Conservation (phyloP, 1,140 invertebrate species). For the Macrotrachela quadricornifera region DNA sequence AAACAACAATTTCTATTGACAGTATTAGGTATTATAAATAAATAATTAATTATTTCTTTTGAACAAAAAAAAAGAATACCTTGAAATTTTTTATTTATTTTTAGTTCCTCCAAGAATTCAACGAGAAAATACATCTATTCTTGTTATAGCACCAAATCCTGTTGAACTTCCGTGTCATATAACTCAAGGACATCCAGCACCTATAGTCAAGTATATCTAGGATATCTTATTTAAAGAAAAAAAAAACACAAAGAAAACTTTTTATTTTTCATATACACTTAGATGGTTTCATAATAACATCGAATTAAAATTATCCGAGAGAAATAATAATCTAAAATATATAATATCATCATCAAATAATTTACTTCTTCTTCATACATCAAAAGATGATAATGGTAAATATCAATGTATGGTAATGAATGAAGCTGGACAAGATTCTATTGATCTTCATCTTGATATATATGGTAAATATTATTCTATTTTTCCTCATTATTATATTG, state of each 20-base stretch:
- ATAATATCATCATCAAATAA: not conserved
- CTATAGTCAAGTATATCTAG: too few relatives aligned
- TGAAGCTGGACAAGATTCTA: not conserved
- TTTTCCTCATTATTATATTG: not conserved
- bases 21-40: constrained; percentile 17
- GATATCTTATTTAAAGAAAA: too few relatives aligned
- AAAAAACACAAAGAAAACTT: too few relatives aligned
- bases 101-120: not conserved
- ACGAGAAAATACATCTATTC: not conserved
- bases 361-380: not conserved
- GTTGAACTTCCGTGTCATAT: not conserved
- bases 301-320: not conserved
- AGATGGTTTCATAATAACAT: too few relatives aligned
- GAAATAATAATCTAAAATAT: not conserved
- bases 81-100: not conserved
- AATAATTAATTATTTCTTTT: not conserved
- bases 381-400: not conserved
- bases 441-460: too few relatives aligned
- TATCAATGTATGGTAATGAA: not conserved
- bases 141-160: constrained; percentile 17
- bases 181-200: not conserved
- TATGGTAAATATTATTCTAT: too few relatives aligned
- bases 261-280: too few relatives aligned
- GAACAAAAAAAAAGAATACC: too few relatives aligned
- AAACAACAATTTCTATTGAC: constrained; percentile 17